Conservation (phyloP, 2,113 vertebrate species). For the Phoenicopterus ruber region DNA sequence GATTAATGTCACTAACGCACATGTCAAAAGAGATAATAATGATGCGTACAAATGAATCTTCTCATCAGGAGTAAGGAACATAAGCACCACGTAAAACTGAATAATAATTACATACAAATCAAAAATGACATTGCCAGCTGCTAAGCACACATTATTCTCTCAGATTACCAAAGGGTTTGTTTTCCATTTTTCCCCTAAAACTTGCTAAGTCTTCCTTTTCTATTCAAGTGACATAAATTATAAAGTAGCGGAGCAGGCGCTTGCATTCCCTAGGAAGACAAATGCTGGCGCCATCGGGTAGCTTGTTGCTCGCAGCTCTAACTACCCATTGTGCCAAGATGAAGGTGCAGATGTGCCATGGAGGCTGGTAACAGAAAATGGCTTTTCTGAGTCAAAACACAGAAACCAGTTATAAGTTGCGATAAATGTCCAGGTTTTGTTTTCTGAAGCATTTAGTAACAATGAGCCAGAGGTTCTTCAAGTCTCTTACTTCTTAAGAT, state of each 20-base stretch:
- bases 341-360: constrained; percentile 39
- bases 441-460: background rate
- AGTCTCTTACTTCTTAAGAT: background rate
- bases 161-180: constrained; percentile 68
- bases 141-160: constrained; percentile 63
- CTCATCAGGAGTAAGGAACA: constrained; percentile 66
- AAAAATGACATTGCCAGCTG: constrained; percentile 71
- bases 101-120: constrained; percentile 76
- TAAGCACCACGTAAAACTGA: constrained; percentile 66
- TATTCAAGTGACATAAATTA: constrained; percentile 73
- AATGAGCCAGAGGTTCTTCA: background rate
- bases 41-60: constrained; percentile 72
- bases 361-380: background rate
- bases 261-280: constrained; percentile 44
- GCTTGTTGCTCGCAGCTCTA: background rate
- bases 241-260: constrained; percentile 46
- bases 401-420: background rate
- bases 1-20: constrained; percentile 73
- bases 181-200: constrained; percentile 67
- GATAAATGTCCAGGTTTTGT: background rate
- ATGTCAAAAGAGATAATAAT: constrained; percentile 73
- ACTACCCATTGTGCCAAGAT: background rate
- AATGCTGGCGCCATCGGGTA: background rate
- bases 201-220: constrained; percentile 68
- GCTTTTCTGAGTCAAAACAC: background rate